Conservation (phyloP, 2,797 vertebrate species). For the Ciconia nigra region DNA sequence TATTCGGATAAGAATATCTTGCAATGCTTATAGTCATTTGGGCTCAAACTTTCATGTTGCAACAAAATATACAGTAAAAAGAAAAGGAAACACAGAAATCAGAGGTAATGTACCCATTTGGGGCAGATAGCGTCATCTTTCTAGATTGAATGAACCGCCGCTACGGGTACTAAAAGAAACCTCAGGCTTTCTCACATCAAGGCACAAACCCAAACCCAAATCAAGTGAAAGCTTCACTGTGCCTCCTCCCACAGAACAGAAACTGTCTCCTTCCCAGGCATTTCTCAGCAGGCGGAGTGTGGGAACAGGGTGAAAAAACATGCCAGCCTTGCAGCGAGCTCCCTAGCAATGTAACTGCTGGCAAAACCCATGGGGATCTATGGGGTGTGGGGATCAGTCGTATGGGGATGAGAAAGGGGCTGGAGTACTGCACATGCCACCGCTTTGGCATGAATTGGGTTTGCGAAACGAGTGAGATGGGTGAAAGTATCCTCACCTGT, state of each 20-base stretch:
- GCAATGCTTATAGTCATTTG: background rate
- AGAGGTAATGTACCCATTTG: background rate
- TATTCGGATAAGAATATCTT: background rate
- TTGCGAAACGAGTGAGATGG: background rate
- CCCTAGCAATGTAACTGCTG: background rate
- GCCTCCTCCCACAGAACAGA: background rate
- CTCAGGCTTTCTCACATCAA: background rate
- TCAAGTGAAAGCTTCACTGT: rapidly evolving
- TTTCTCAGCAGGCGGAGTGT: background rate
- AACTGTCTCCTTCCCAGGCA: background rate
- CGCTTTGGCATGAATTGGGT: rapidly evolving
- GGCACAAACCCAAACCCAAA: background rate
- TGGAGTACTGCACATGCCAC: background rate
- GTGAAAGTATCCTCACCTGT: background rate
- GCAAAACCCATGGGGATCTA: background rate
- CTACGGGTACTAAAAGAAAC: background rate
- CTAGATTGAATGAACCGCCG: background rate
- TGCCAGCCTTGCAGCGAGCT: background rate
- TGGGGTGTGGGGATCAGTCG: background rate
- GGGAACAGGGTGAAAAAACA: background rate
- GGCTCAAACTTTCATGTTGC: background rate
- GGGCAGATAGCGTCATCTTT: background rate
- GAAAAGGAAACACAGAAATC: background rate
- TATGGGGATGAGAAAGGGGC: background rate
- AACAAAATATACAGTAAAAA: background rate